These are phyloP conservation scores for Opisthograptis luteolata DNA, from an alignment of 2,888 invertebrate species.

Conservation along the genomic window DNA sequence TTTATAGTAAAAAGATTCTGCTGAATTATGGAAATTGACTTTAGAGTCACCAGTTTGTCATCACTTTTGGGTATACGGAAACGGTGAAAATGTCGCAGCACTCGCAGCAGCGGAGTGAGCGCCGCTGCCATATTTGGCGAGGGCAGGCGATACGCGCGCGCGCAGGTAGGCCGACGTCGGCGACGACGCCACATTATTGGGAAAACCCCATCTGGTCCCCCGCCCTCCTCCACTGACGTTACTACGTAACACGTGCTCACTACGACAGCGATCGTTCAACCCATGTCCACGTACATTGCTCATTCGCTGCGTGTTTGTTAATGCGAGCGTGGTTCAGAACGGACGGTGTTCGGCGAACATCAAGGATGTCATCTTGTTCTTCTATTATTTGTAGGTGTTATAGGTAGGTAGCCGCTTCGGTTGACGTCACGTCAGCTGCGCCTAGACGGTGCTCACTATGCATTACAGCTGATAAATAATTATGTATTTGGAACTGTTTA, in stretches of 20 bases:
- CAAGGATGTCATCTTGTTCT: slow-evolving; percentile 1
- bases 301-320: slow-evolving; percentile 2
- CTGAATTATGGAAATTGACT: slow-evolving; percentile 20
- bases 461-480: slow-evolving; percentile 25
- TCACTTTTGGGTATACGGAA: slow-evolving; percentile 50
- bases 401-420: slow-evolving; percentile 1
- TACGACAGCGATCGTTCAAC: slow-evolving; percentile 22
- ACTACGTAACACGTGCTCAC: slow-evolving; percentile 29
- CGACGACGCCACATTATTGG: slow-evolving; percentile 68
- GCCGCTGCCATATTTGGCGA: slow-evolving; percentile 66
- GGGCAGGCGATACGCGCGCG: slow-evolving; percentile 52
- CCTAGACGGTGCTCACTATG: slow-evolving; percentile 22
- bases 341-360: slow-evolving; percentile 11
- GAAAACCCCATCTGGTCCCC: slow-evolving; percentile 71
- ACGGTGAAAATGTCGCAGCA: slow-evolving; percentile 53
- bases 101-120: slow-evolving; percentile 23
- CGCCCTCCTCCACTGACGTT: slow-evolving; percentile 35
- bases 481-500: not conserved
- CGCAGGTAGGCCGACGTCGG: slow-evolving; percentile 45
- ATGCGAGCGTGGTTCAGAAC: slow-evolving; percentile 4
- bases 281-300: slow-evolving; percentile 20
- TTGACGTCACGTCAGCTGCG: slow-evolving; percentile 19
- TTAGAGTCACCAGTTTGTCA: slow-evolving; percentile 7
- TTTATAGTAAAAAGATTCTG: not conserved
- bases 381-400: not conserved